Base-by-base conservation (phyloP, 1,140 invertebrate genomes). In the Drosophila punjabiensis region DNA sequence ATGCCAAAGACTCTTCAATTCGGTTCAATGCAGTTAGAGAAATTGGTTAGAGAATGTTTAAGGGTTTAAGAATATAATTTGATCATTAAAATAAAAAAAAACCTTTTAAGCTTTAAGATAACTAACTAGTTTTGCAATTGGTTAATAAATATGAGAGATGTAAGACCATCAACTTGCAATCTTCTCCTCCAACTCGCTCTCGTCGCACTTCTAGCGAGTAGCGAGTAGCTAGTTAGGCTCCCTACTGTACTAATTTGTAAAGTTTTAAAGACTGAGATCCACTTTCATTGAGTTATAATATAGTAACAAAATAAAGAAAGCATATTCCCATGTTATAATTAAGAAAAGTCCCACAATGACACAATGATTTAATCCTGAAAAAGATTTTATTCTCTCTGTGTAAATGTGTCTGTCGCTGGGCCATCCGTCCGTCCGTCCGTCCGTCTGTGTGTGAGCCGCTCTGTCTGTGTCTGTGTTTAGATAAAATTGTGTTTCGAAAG, bases 401-500 rank as follows among this genome's bases (percentile, higher is more conserved):
- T 60, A 47, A 39, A 50, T 77, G 43, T 65, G 53, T 77, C 73
- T 70, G 39, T 77, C 48, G 62, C 43, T 30, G 53, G 35, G 33
- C 33, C 53, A 20, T 56, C 53, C 53, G 52, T 53, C 52, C 47
- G 47, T 14, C 48, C 50, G 24, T 10, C 28, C 28, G 4, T 45
- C 7, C 28, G 43, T 67, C 28, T 81, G 58, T 48, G 52, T 71
- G 55, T 61, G 24, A 60, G 45, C 70, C 24, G 50, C n/a, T 68
- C 56, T 76, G 24, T 78, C 37, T 86, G 58, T 82, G 69, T 89
- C 70, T 89, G 79, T 85, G 79, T 86, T 92, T 92, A 92, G 88
- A 92, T 92, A 92, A 92, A 92, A 92, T 92, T 92, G 91, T 92
- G 86, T 92, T 92, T 92, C 91, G 87, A 92, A 92, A 92, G 91